Conservation (phyloP, 2,113 vertebrate species). For the Chlorodrepanis virens region DNA sequence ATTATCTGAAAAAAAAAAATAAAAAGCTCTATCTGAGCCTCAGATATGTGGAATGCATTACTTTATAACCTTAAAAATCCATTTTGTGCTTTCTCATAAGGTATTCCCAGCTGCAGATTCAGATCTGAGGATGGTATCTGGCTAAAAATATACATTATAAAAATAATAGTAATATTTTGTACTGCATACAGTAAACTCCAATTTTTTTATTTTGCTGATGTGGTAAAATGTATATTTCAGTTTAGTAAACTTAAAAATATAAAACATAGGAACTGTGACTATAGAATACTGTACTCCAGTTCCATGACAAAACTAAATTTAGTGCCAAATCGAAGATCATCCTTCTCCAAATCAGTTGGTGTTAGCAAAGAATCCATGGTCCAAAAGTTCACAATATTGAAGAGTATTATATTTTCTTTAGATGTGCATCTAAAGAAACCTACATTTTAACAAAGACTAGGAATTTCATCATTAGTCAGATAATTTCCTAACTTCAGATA, state of each 20-base stretch:
- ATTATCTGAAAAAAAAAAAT: background rate
- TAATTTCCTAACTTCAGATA: background rate
- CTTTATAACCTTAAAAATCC: constrained; percentile 17
- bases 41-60: background rate
- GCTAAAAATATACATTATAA: background rate
- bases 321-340: background rate
- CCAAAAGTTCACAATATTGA: background rate
- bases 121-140: background rate
- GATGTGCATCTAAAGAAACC: background rate
- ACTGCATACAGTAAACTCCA: background rate
- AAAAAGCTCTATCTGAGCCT: background rate
- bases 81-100: background rate
- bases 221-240: background rate
- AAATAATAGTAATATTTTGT: background rate
- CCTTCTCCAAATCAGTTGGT: background rate
- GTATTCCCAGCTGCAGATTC: background rate
- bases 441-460: background rate
- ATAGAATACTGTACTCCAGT: background rate
- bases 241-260: background rate
- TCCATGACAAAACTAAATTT: background rate
- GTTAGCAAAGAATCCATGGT: background rate
- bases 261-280: background rate
- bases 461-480: background rate
- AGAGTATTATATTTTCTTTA: background rate
- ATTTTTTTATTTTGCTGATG: background rate